phyloP scores from a whole-genome alignment of 2,113 vertebrate genomes.

The Triplophysa tibetana region DNA sequence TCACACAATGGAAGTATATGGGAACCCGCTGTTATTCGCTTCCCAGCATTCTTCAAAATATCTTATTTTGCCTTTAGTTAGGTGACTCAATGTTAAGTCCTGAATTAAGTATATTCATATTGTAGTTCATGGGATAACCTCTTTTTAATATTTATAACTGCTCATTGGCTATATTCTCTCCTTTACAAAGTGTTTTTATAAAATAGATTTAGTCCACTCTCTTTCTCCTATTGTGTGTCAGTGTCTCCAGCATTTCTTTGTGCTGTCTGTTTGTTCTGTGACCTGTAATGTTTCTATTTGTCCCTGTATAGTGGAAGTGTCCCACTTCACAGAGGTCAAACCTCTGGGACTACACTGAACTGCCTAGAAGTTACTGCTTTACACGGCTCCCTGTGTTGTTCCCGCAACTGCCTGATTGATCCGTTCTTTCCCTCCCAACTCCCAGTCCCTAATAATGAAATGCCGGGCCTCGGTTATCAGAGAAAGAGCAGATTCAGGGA shows the following conservation, averaged over 20 bases:
- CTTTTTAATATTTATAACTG: too few relatives aligned
- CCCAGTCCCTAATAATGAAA: slow-evolving; percentile 29
- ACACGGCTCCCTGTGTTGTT: not conserved
- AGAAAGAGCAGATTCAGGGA: slow-evolving; percentile 17
- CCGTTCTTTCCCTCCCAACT: slow-evolving; percentile 2
- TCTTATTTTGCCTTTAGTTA: too few relatives aligned
- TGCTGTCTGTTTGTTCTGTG: not conserved
- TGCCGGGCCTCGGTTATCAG: slow-evolving; percentile 40
- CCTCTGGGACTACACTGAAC: not conserved
- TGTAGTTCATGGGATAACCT: too few relatives aligned
- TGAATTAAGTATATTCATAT: too few relatives aligned
- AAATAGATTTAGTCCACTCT: too few relatives aligned
- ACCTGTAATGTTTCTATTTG: not conserved
- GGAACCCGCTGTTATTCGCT: too few relatives aligned
- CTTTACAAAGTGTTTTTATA: too few relatives aligned
- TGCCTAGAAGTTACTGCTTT: not conserved
- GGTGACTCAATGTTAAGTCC: too few relatives aligned
- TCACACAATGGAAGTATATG: too few relatives aligned
- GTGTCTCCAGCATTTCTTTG: too few relatives aligned
- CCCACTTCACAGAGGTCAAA: not conserved
- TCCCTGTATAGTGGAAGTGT: not conserved
- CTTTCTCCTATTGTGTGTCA: not conserved
- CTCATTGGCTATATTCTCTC: too few relatives aligned
- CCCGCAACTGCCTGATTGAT: slow-evolving; percentile 42
- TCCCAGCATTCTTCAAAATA: too few relatives aligned